Conservation (phyloP, 2,888 invertebrate species). For the Lottia scabra region DNA sequence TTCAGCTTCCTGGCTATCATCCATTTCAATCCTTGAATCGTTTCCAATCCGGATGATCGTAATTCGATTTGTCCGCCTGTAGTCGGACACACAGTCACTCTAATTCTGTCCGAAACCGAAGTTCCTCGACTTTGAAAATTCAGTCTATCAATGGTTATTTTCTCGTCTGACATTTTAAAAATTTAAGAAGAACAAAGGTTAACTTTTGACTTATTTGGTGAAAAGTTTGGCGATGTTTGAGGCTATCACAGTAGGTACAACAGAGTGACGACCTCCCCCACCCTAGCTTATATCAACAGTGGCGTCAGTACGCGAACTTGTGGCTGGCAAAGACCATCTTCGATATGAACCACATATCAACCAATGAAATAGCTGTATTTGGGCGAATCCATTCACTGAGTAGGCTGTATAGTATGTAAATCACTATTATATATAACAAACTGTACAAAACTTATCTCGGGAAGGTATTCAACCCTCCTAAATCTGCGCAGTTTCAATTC, state of each 20-base stretch:
- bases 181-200: neutral
- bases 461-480: no score
- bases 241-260: neutral
- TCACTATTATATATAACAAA: no score
- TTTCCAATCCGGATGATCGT: neutral
- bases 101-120: neutral
- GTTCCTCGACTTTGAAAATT: neutral
- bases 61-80: neutral
- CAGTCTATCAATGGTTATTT: neutral
- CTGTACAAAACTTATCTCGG: no score
- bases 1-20: neutral
- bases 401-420: neutral
- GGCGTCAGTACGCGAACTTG: constrained; percentile 5
- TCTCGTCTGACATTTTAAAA: neutral
- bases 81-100: constrained; percentile 1
- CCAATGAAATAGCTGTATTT: neutral
- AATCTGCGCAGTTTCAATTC: no score
- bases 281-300: neutral
- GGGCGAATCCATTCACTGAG: neutral
- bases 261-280: constrained; percentile 1
- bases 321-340: constrained; percentile 1
- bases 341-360: neutral
- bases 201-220: neutral
- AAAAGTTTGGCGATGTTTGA: neutral
- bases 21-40: neutral